Evolutionary conservation across 2,888 invertebrate genomes (phyloP).

Genomic region (Perizoma affinitatum): DNA sequence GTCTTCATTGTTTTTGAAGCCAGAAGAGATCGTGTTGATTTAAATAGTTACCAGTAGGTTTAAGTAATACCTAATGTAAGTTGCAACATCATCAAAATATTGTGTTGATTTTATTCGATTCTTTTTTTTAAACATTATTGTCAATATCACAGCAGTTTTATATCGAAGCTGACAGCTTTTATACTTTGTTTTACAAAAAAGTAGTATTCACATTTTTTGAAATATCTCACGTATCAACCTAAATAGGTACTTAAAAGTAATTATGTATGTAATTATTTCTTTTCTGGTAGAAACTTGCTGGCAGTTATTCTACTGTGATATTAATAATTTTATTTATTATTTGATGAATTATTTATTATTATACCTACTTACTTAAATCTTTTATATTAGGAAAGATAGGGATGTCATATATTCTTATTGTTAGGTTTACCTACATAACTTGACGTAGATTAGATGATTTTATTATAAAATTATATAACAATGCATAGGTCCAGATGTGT

Average conservation of each 20-base stretch:
- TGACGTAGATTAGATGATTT: constrained; percentile 68
- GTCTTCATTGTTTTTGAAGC: constrained; percentile 50
- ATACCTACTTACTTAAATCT: constrained; percentile 44
- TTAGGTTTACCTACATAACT: constrained; percentile 31
- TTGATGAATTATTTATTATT: constrained; percentile 75
- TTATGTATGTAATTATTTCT: neutral
- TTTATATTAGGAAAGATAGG: constrained; percentile 18
- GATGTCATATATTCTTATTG: constrained; percentile 23
- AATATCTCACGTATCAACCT: neutral
- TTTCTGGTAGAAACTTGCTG: constrained; percentile 55
- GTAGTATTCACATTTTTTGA: constrained; percentile 9
- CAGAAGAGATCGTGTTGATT: constrained; percentile 56
- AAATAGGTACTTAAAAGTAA: too few species aligned
- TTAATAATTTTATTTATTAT: constrained; percentile 81
- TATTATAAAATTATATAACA: constrained; percentile 58
- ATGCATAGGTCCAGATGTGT: constrained; percentile 75
- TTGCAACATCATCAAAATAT: constrained; percentile 57
- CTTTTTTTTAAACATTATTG: constrained; percentile 49
- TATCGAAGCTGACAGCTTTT: constrained; percentile 66
- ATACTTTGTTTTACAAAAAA: too few species aligned
- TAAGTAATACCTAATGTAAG: constrained; percentile 49
- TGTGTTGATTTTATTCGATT: constrained; percentile 63
- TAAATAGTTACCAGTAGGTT: constrained; percentile 78
- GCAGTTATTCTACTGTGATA: constrained; percentile 82
- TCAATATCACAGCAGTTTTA: constrained; percentile 82